Base-by-base conservation (phyloP, 1,140 invertebrate species). In the Daktulosphaira vitifoliae region DNA sequence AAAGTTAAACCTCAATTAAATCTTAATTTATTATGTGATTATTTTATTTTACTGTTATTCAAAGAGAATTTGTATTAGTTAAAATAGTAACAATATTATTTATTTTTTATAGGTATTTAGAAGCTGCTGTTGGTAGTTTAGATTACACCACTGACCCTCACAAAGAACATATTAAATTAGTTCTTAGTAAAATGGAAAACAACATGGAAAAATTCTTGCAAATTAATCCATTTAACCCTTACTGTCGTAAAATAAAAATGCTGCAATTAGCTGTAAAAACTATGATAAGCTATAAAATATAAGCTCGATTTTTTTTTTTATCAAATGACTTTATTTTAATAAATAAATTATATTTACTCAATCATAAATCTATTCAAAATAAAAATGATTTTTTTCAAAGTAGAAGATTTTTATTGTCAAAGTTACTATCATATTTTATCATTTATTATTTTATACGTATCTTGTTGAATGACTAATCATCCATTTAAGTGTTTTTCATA, bases 41-140 rank as follows among this genome's bases (percentile, higher is more conserved):
- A 44, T 37, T 37, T 37, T 37, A 7, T 37, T 37, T 5, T 37
- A 13, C 33, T 13, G 33, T 37, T n/a, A 37, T 37, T 37, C 13
- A 37, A 37, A 37, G 33, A 22, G 5, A 22, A 5, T 13, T 8
- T 18, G 20, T 39, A 20, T n/a, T 23, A 39, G 8, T n/a, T 9
- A 39, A 23, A 8, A 38, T 38, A n/a, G 37, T 37, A 0, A 8
- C 22, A 11, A 25, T 25, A 39, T 39, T 4, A 16, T 62, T 13
- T 20, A 70, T 56, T 70, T 77, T 70, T 77, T 77, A 37, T 74
- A 93, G 90, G 70, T 95, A 89, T 79, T 78, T 96, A 29, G 84
- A 90, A 73, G 90, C 92, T 72, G 90, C 91, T 2, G 79, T 96
- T 56, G 80, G 92, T 73, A 89, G 85, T 74, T 76, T 96, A 46